A percentile compares a stretch with the other conserved stretches of the same genome.
Conservation (phyloP, 2,888 invertebrate species). For the Tupiocoris notatus region DNA sequence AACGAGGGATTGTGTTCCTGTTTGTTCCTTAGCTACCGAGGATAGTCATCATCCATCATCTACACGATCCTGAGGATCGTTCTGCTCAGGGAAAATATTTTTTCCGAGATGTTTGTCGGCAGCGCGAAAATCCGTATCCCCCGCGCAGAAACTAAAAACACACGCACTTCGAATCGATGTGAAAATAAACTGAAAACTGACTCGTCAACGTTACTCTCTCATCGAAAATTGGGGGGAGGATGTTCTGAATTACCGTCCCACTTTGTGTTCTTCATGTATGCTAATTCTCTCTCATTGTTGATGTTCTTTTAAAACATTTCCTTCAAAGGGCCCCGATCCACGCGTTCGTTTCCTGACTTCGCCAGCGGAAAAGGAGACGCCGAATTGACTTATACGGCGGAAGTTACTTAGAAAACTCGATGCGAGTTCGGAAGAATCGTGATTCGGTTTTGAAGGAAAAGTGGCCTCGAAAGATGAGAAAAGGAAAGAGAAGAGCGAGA, state of each 20-base stretch:
- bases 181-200: too few species aligned
- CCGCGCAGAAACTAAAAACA: too few species aligned
- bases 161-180: too few species aligned
- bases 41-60: background rate
- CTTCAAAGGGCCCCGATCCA: background rate
- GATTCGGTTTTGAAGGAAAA: background rate
- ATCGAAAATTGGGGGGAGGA: too few species aligned
- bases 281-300: too few species aligned
- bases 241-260: too few species aligned
- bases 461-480: background rate
- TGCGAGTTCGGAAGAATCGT: background rate
- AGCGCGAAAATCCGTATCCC: too few species aligned
- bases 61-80: background rate
- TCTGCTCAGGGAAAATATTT: background rate
- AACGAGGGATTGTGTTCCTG: background rate
- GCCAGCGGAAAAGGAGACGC: background rate
- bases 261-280: too few species aligned
- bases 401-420: slow-evolving; percentile 21
- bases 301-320: too few species aligned
- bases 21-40: background rate
- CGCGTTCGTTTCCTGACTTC: too few species aligned
- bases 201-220: too few species aligned
- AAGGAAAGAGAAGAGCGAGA: background rate
- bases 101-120: background rate
- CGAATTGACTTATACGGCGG: slow-evolving; percentile 28